Evolutionary conservation across 2,797 vertebrate species (phyloP).

Genomic region (Sebastiscus tertius): DNA sequence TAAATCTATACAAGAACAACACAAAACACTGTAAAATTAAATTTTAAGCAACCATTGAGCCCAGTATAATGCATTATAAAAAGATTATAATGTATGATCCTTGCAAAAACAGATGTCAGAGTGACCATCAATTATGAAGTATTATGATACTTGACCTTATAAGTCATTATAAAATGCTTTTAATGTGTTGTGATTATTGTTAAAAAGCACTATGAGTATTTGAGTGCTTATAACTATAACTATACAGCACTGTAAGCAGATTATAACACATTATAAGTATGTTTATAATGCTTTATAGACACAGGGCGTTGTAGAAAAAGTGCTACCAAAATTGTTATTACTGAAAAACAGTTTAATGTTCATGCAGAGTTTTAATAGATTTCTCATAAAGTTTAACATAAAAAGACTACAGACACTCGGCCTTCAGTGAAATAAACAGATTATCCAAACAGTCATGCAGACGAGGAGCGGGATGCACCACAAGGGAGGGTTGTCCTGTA

Average conservation of each 20-base stretch:
- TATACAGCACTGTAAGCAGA: neutral
- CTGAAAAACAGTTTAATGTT: conserved; percentile 11
- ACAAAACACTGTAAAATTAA: neutral
- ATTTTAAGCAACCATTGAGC: neutral
- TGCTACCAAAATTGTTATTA: neutral
- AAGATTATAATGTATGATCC: neutral
- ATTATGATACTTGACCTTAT: too few species aligned
- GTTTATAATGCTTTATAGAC: neutral
- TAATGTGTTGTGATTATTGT: too few species aligned
- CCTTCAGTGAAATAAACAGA: conserved; percentile 11
- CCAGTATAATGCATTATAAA: neutral
- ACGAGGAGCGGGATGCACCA: conserved; percentile 9
- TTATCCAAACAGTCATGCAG: conserved; percentile 58
- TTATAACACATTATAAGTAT: neutral
- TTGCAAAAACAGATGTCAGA: neutral
- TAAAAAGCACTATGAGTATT: neutral
- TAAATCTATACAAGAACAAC: neutral
- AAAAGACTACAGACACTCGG: neutral
- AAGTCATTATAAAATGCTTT: too few species aligned
- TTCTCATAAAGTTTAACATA: neutral
- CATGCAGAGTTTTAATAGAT: conserved; percentile 1
- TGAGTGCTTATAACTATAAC: neutral
- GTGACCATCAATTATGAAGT: too few species aligned
- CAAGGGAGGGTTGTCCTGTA: conserved; percentile 21
- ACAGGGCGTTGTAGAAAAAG: neutral